Evolutionary conservation across 2,797 vertebrate species (phyloP).

Genomic region (Cynopterus sphinx): DNA sequence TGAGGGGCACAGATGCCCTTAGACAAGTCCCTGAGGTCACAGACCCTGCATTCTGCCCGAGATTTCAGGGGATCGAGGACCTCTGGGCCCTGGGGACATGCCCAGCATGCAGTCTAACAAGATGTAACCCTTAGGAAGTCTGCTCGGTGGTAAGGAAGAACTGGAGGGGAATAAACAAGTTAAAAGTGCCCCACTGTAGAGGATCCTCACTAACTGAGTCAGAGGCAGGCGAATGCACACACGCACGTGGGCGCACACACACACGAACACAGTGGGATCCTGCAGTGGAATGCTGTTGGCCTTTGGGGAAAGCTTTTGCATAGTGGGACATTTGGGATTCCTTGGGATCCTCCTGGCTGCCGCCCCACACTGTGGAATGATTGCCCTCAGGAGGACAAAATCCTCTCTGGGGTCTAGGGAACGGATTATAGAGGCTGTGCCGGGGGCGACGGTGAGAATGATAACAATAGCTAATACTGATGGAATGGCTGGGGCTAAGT

Average conservation of each 20-base stretch:
- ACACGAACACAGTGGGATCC: neutral
- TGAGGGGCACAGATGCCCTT: neutral
- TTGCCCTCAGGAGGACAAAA: neutral
- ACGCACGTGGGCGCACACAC: too few relatives aligned
- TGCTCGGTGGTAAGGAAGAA: neutral
- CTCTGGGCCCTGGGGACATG: neutral
- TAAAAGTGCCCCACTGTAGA: neutral
- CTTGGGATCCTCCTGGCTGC: neutral
- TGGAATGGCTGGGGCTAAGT: neutral
- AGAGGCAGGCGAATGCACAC: neutral
- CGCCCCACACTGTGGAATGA: neutral
- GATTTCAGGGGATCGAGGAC: neutral
- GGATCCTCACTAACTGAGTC: neutral
- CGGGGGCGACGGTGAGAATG: neutral
- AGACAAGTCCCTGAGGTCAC: accelerated
- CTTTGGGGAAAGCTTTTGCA: neutral
- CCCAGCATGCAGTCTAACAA: neutral
- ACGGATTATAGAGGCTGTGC: neutral
- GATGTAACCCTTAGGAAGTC: neutral
- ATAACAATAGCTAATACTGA: neutral
- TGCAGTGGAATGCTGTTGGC: neutral
- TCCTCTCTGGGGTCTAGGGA: neutral
- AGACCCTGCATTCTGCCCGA: neutral
- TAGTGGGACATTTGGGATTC: neutral
- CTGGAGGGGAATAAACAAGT: neutral